Evolutionary conservation across 2,797 vertebrate species (phyloP), one percentile per base, ranked within the genome.

Genomic region (Crocodylus rhombifer): DNA sequence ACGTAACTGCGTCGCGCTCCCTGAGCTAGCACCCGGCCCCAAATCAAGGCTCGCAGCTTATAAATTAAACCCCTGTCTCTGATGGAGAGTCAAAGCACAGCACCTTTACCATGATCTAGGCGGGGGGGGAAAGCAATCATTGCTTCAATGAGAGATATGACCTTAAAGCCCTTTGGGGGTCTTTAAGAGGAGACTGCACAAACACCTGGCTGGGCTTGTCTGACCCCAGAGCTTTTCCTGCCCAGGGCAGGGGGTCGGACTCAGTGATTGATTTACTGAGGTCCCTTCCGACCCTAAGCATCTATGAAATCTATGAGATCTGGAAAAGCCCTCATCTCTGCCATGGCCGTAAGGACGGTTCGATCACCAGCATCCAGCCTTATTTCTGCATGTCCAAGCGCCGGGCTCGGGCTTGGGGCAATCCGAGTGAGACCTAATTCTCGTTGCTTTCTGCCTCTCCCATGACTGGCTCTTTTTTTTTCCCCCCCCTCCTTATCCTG

Each of bases 341-440:
- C 80, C 14, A 8, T 1, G 2, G 51, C 86, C 11, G 5, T 14
- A 42, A 25, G 30, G 67, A 36, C 21, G 67, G 36, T 21, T 69
- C 18, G 18, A 71, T 25, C 20, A 23, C 6, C 20, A 26, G 23
- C 21, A 73, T 73, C 36, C 69, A 7, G 25, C 4, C 5, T 7
- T 6, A 2, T 1, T n/a, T n/a, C 11, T 3, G 16, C 12, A 3
- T 1, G 6, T 7, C 81, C 86, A 20, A 67, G 82, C 26, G 4
- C 76, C 42, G 42, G 10, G 42, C 9, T 51, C 10, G 42, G 10
- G 42, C 21, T 21, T 42, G 36, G 51, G 36, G 36, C 16, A 30
- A 55, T 2, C 20, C 0, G 3, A 18, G 1, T 18, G 1, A 36
- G 69, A 26, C 84, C 26, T 9, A 1, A 61, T 4, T 58, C 7